Base-by-base conservation (phyloP, 2,113 vertebrate species). In the Semnornis frantzii region DNA sequence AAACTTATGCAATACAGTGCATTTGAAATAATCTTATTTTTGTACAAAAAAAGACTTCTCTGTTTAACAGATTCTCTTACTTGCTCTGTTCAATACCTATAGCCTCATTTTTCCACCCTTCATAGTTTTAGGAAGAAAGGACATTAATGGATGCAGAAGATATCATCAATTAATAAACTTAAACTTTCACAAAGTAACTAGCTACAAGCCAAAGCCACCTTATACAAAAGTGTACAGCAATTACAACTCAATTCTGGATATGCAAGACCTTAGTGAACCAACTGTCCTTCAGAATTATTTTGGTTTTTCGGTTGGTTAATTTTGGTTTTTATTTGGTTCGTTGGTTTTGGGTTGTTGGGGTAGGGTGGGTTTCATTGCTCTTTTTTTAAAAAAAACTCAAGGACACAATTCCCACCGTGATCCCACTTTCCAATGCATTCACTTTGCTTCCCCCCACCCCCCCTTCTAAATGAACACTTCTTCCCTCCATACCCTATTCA, bases 191-290 rank as follows among this genome's bases (percentile, higher is more conserved):
- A n/a, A 63, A 80, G 8, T 37, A 71, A 89, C 60, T 25, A 85
- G 46, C 89, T 73, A 76, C 4, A 48, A 77, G 58, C 91, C n/a
- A 84, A 83, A 82, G 72, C 10, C 42, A 91, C 62, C 31, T 81
- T 0, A 2, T 19, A 62, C 9, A 24, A 33, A 82, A 92, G 18
- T 64, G 74, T 59, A 92, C 48, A 94, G 44, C 18, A 87, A 27
- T 30, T 85, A 34, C 52, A 83, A 68, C 63, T 74, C 42, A 68
- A 15, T 63, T 86, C 46, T 81, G 33, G 82, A 92, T 42, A 68
- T n/a, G 24, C 58, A 92, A 75, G 42, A 64, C 6, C 4, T 63
- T 37, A 65, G 25, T 33, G 44, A 87, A 14, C 42, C 58, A 83
- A 39, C 10, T 48, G 10, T 24, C 44, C 54, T 74, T 68, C 33